Base-by-base conservation (phyloP, 1,140 invertebrate species). In the Palaemon carinicauda region DNA sequence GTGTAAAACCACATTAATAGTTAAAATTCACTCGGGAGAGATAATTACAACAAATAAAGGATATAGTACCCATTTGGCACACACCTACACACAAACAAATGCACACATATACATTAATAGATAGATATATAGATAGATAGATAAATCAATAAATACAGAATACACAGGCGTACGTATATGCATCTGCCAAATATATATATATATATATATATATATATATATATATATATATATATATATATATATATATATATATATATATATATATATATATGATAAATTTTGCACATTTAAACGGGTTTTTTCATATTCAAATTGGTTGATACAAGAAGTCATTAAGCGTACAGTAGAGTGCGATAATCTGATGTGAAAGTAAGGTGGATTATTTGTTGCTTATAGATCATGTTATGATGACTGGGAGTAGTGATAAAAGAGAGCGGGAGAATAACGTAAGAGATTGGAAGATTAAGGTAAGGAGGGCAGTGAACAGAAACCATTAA, bases 191-290 rank as follows among this genome's bases (percentile, higher is more conserved):
- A 60, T 60, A 60, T 12, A 60, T 60, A 69, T 3, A 9, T 69
- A 24, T 69, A 24, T 24, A 69, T 69, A 24, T 65, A 65, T 65
- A 65, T 15, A 21, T 65, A 65, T 65, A 21, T 65, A 65, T 65
- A 65, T 65, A 65, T 65, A 65, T 65, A 65, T 65, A 65, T 65
- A 21, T 65, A 65, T 65, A 65, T 65, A 65, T 65, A 65, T 65
- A 65, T 65, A 65, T 65, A 65, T 65, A 65, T 65, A 65, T 65
- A 65, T 65, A 65, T 65, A 65, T 65, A n/a, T 65, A 65, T 65
- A 65, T n/a, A 65, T 15, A 65, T 65, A 65, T 65, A 65, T 65
- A 65, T 65, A 65, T 65, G 29, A n/a, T n/a, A n/a, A 24, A n/a
- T 69, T 14, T 24, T 69, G 1, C 24, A 69, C 7, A 24, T 69